Evolutionary conservation across 2,797 vertebrate species (phyloP), one percentile per base, ranked within the genome.

Genomic region (Pseudotriccus pelzelni): DNA sequence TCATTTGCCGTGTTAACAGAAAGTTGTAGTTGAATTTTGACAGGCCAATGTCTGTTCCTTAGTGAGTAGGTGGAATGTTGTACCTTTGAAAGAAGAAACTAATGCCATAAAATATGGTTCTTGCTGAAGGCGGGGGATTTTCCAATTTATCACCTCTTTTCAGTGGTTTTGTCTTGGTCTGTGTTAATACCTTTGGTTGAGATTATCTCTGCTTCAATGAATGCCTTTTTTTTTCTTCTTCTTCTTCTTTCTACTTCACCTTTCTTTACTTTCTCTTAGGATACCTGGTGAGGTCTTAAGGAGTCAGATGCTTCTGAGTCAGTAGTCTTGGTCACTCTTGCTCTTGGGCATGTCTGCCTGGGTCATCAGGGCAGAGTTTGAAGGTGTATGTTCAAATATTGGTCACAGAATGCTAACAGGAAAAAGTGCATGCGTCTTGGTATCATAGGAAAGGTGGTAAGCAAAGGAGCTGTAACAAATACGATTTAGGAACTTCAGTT

Each of bases 11-110:
- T 12, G 9, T 55, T 53, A 81, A 62, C 12, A 25, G 49, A 58
- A 90, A 63, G 23, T 24, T 79, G 52, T 44, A 56, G 78, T 49
- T 73, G 74, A 72, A 24, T 85, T 89, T 84, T 84, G 36, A 69
- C 59, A 55, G 53, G 55, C 24, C 5, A 3, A 1, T 89, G 28
- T 77, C 39, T 91, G 2, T 87, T 89, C 24, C 44, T 86, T 69
- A 44, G 5, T 59, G 43, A 46, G 8, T 67, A 30, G 2, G 2
- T 47, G 4, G 10, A 60, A 23, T 37, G 4, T 64, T 69, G 13
- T 30, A 56, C 37, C 28, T 87, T 82, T 37, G 28, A 72, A 76
- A 58, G 34, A 56, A 83, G 37, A 82, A 82, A 59, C 44, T 41
- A 43, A 14, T 77, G 37, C 41, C 16, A 14, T 83, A 62, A 87